Conservation (phyloP, 2,113 vertebrate genomes). For the Rhea pennata region DNA sequence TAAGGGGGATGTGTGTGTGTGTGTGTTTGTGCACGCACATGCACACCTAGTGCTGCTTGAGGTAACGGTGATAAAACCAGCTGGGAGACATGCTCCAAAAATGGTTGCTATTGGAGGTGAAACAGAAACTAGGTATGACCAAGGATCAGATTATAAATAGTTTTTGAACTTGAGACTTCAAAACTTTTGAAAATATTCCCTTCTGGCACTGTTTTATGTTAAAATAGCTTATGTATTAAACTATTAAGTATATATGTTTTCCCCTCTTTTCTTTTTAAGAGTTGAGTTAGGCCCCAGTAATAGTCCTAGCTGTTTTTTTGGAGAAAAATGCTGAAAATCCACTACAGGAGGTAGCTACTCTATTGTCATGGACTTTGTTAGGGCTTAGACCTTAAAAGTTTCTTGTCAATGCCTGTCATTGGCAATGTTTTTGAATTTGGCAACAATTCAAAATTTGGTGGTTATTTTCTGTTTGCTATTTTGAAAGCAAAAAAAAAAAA, state of each 20-base stretch:
- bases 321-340: background rate
- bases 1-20: background rate
- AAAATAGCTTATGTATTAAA: background rate
- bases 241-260: background rate
- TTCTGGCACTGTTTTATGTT: background rate
- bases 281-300: too few relatives aligned
- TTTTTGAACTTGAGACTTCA: background rate
- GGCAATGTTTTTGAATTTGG: background rate
- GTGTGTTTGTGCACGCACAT: too few relatives aligned
- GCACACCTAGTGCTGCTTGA: rapidly evolving
- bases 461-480: too few relatives aligned
- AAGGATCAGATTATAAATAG: background rate
- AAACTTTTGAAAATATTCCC: background rate
- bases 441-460: background rate
- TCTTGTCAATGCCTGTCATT: background rate
- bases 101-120: background rate
- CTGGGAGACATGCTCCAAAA: background rate
- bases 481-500: background rate
- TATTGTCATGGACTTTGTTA: background rate
- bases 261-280: background rate
- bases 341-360: background rate
- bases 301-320: background rate
- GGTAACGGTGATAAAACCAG: rapidly evolving
- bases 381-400: background rate
- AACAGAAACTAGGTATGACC: background rate